These are phyloP conservation scores for Monoplex corrugatus DNA, from an alignment of 2,888 invertebrate genomes.

Conservation along the genomic window DNA sequence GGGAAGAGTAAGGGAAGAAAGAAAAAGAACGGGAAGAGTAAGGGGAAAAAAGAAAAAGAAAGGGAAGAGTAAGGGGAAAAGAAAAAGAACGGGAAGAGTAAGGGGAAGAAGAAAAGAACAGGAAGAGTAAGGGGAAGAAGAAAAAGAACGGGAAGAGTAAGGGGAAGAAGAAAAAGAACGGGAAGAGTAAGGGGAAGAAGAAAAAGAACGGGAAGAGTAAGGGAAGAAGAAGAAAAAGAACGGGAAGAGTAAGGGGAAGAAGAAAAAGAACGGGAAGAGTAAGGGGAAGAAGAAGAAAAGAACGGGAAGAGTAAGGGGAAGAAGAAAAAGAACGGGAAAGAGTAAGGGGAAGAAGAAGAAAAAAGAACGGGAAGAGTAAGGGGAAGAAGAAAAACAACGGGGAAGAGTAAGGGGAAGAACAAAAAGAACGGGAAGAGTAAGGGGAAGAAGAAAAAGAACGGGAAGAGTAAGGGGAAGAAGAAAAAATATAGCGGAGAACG, in stretches of 20 bases:
- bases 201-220: neutral
- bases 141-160: neutral
- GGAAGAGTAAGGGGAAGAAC: neutral
- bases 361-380: neutral
- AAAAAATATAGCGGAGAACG: neutral
- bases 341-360: neutral
- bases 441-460: neutral
- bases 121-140: too few relatives aligned
- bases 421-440: neutral
- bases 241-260: too few relatives aligned
- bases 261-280: too few relatives aligned
- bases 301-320: too few relatives aligned
- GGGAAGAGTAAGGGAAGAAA: too few relatives aligned
- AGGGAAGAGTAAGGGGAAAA: too few relatives aligned
- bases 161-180: neutral
- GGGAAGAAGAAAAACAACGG: neutral
- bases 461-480: neutral
- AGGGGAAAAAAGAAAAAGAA: too few relatives aligned
- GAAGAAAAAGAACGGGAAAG: neutral
- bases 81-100: too few relatives aligned
- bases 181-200: neutral
- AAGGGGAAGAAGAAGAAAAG: too few relatives aligned
- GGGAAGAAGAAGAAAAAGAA: neutral
- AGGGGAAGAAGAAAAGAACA: too few relatives aligned
- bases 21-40: too few relatives aligned